Evolutionary conservation across 2,797 vertebrate genomes (phyloP), one percentile per base, ranked within the genome.

Genomic region (Xenops minutus): DNA sequence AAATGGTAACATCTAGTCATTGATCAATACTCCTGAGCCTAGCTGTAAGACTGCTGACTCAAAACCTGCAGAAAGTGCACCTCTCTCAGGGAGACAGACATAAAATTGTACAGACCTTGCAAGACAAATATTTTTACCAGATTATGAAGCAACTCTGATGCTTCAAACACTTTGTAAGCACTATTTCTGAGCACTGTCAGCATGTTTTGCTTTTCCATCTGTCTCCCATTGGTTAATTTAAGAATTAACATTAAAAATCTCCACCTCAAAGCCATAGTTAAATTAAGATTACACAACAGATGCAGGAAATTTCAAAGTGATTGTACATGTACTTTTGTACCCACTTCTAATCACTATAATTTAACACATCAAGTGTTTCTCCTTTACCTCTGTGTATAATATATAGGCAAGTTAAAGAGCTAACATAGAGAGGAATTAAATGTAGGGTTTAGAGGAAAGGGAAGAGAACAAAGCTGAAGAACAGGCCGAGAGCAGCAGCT

Each of bases 401-500:
- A 73, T 0, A 1, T 0, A 10, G 39, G 15, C 5, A 67, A 61
- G 5, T 32, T 41, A 49, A 39, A 63, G 14, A 59, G 26, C 30
- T 56, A 41, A 34, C 10, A 29, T 11, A 74, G 12, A 37, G 3
- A 24, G 18, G 12, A 68, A 29, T 18, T 59, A 69, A 68, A 66
- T 2, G 4, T 1, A 4, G 15, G 5, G 3, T 48, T 85, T 41
- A 71, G n/a, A 71, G 4, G 17, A 41, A 72, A 54, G 4, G 2
- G 5, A 9, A 12, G 17, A 63, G 44, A 5, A 0, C 10, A 22
- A 22, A 8, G 14, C 5, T 18, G 19, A 83, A 54, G n/a, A 23
- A 3, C 8, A 10, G 22, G 12, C 49, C 6, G 26, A 37, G 24
- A 54, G 16, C 16, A 69, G 36, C 8, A 26, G 4, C 10, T n/a